phyloP scores from a whole-genome alignment of 64 coral and sea anemone species.

The Exaiptasia diaphana region DNA sequence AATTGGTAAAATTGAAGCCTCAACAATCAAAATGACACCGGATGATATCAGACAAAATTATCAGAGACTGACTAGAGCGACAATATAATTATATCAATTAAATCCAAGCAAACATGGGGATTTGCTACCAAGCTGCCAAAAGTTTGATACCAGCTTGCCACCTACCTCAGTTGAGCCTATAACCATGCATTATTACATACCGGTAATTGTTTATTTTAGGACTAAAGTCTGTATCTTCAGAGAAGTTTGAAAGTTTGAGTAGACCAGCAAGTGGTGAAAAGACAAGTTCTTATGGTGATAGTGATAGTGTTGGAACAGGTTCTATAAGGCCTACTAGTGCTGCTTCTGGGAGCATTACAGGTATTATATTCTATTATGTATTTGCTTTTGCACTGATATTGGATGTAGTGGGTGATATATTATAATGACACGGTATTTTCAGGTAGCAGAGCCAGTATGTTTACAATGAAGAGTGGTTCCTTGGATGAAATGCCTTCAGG shows the following conservation, averaged over 20 bases:
- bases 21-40: no score
- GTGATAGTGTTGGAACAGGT: constrained; percentile 58
- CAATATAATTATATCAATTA: no score
- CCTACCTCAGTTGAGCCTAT: not conserved
- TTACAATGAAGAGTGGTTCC: constrained; percentile 71
- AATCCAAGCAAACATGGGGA: no score
- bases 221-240: not conserved
- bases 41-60: no score
- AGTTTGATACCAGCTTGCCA: not conserved
- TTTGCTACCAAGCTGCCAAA: not conserved
- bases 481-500: constrained; percentile 62
- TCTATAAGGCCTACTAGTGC: constrained; percentile 67
- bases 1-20: no score
- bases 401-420: not conserved
- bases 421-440: not conserved
- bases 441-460: constrained; percentile 93
- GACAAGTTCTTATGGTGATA: constrained; percentile 69
- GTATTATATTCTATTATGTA: not conserved
- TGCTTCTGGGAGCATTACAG: constrained; percentile 69
- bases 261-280: constrained; percentile 77
- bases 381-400: no score
- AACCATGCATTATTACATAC: no score
- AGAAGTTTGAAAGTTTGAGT: constrained; percentile 76
- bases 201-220: not conserved
- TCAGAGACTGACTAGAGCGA: no score